Percentiles rank a stretch among this genome's conserved stretches.
Conservation (phyloP, 2,797 vertebrate species). For the Acanthurus leucopareius region DNA sequence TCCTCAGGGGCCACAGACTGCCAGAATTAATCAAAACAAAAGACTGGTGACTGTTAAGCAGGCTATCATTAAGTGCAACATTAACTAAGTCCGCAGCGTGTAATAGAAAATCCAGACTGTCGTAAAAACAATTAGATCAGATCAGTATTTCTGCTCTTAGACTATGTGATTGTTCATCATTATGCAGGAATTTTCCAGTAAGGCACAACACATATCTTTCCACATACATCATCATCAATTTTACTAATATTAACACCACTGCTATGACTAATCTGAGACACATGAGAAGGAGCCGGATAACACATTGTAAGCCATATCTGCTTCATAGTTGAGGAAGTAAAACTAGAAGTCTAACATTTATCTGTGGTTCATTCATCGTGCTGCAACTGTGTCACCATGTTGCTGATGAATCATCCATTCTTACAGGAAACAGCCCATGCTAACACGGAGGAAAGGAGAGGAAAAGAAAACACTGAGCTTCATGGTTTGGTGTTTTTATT, state of each 20-base stretch:
- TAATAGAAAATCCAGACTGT: not conserved
- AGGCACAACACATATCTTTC: constrained; percentile 18
- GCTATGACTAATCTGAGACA: constrained; percentile 36
- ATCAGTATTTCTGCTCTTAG: not conserved
- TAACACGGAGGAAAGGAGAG: not conserved
- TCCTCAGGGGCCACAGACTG: constrained; percentile 10
- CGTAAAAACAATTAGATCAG: not conserved
- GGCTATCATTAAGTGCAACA: not conserved
- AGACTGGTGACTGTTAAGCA: not conserved
- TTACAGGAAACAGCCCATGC: constrained; percentile 10
- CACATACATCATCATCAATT: constrained; percentile 40
- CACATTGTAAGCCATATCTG: not conserved
- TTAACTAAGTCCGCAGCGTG: not conserved
- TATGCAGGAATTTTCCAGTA: not conserved
- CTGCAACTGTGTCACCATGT: constrained; percentile 2
- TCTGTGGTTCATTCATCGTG: constrained; percentile 12
- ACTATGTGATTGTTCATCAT: constrained; percentile 7
- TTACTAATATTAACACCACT: constrained; percentile 28
- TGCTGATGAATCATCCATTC: not conserved
- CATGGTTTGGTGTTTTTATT: constrained; percentile 2
- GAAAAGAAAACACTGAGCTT: not conserved
- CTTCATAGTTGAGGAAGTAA: constrained; percentile 55
- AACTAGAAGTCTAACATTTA: constrained; percentile 8
- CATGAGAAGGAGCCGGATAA: constrained; percentile 12
- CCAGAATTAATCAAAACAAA: not conserved